Percentiles rank a stretch among this genome's conserved stretches.
phyloP scores from a whole-genome alignment of 2,113 vertebrate species.

The Catharus fuscescens region DNA sequence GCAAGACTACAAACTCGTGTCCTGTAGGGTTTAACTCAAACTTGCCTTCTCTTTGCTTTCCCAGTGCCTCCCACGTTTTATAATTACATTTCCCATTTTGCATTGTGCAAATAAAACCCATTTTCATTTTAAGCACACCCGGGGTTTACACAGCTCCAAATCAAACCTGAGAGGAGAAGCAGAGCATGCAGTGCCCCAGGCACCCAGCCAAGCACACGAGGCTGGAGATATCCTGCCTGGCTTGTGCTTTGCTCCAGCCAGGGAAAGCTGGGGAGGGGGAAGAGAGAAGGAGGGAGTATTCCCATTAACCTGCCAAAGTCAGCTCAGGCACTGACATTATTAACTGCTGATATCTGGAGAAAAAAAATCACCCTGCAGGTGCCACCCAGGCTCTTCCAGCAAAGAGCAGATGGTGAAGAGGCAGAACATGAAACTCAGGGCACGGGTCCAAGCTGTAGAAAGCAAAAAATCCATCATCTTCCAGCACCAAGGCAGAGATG shows the following conservation, averaged over 20 bases:
- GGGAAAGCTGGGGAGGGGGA: background rate
- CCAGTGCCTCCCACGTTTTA: fast-evolving
- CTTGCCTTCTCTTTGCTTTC: background rate
- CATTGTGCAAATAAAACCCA: background rate
- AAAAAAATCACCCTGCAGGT: background rate
- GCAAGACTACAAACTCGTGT: background rate
- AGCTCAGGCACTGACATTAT: background rate
- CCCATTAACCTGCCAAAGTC: background rate
- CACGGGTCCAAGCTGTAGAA: background rate
- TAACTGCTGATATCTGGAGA: background rate
- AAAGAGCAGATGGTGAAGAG: background rate
- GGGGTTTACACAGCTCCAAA: background rate
- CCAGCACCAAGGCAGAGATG: background rate
- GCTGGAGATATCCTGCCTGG: background rate
- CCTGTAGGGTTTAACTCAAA: background rate
- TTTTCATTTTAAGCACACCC: background rate
- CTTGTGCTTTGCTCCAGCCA: background rate
- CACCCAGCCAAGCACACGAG: fast-evolving
- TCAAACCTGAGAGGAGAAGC: background rate
- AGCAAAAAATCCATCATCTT: background rate
- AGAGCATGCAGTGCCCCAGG: background rate
- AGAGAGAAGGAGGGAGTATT: background rate
- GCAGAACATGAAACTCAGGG: fast-evolving
- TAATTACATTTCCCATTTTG: background rate
- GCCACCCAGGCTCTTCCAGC: background rate